Evolutionary conservation across 2,113 vertebrate species (phyloP), one percentile per base, ranked within the genome.

Genomic region (Emydura subglobosa): DNA sequence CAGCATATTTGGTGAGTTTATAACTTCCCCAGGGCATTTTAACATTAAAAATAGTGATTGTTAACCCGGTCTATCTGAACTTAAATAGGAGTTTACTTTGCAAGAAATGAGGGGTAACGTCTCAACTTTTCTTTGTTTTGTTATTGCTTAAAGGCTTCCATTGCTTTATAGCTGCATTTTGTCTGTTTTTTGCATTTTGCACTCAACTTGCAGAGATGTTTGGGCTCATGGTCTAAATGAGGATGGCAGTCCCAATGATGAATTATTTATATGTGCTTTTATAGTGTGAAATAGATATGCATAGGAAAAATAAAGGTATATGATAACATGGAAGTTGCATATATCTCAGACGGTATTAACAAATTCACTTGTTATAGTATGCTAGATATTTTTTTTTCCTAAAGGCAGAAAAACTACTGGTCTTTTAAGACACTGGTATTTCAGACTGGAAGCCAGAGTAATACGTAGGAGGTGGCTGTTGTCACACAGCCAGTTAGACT

Each of bases 41-140:
- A 98, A 98, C 98, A 98, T 98, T 98, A 98, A 98, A 98, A 98
- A 98, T 98, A 98, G 98, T 97, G 96, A 98, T 98, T 98, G 98
- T 98, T 98, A 98, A 98, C 98, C 97, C 84, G 42, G 96, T 95
- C 98, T 97, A 98, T 98, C 98, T 98, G 98, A 98, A 98, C 96
- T 98, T 98, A 97, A 97, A 97, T 98, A 98, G 97, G 95, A 98
- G 97, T 98, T 98, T 98, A 96, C 97, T 98, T 98, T 97, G 97
- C 96, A 97, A 98, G 98, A 98, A 98, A 98, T 97, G 97, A 98
- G 95, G 96, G 95, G 96, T 98, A 96, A 94, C 95, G 80, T 98
- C 97, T 98, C 92, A 94, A 97, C 84, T 31, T 97, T 97, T 98
- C 95, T 97, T 95, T 96, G 83, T 97, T 98, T 98, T 97, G 96